phyloP scores from a whole-genome alignment of 1,140 invertebrate species.

The Drosophila busckii region DNA sequence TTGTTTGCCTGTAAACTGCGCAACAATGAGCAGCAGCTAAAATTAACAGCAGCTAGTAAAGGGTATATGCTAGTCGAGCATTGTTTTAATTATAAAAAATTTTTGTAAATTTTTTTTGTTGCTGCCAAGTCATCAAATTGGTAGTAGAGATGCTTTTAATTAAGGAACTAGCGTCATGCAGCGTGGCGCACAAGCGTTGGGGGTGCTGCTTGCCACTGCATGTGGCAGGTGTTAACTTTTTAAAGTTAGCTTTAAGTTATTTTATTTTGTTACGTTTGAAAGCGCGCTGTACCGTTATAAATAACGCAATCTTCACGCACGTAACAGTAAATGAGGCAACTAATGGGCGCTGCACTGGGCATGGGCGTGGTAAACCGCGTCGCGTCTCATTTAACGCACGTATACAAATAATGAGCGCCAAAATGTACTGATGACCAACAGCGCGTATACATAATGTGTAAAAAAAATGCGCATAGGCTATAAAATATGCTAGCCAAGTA shows the following conservation, averaged over 20 bases:
- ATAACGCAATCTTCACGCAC: conserved; percentile 74
- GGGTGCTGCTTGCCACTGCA: conserved; percentile 16
- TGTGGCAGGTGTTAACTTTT: conserved; percentile 56
- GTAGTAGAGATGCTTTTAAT: conserved; percentile 55
- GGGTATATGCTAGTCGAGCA: too few relatives aligned
- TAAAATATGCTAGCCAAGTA: too few relatives aligned
- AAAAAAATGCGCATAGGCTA: background rate
- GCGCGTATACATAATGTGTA: conserved; percentile 37
- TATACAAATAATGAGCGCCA: conserved; percentile 75
- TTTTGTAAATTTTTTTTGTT: background rate
- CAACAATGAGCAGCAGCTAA: too few relatives aligned
- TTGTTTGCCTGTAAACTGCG: too few relatives aligned
- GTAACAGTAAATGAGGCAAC: conserved; percentile 65
- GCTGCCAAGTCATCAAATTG: conserved; percentile 8
- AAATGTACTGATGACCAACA: conserved; percentile 61
- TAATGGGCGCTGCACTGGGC: conserved; percentile 22
- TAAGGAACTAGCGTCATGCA: conserved; percentile 53
- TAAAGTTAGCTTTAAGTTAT: conserved; percentile 53
- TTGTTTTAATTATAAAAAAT: background rate
- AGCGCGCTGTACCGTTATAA: conserved; percentile 47
- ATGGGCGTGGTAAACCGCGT: conserved; percentile 32
- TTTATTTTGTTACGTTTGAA: conserved; percentile 32
- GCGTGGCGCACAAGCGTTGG: conserved; percentile 1
- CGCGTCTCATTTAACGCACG: conserved; percentile 75
- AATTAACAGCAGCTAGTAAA: too few relatives aligned